Evolutionary conservation across 2,797 vertebrate genomes (phyloP), one percentile per base, ranked within the genome.

Genomic region (Simalia tracyae): DNA sequence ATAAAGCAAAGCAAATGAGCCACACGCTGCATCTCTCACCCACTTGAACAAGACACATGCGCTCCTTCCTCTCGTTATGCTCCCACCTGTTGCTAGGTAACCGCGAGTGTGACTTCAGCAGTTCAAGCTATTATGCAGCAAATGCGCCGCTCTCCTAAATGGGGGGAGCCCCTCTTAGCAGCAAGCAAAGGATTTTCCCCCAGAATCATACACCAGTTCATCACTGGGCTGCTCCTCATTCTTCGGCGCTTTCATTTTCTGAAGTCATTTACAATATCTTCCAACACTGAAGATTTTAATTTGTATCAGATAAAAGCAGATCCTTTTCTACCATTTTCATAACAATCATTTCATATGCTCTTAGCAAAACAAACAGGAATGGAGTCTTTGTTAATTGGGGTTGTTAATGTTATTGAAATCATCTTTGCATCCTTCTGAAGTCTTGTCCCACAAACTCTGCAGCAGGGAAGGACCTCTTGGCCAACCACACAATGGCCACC

Each of bases 21-120:
- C 94, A 91, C 91, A 95, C 94, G 94, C 96, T 96, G 96, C 93
- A 95, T 81, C 76, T 88, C 81, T 93, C 92, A 94, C 92, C 95
- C 95, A 92, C 93, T 76, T 92, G 96, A 95, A 93, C 8, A 92
- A 95, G 95, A 94, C 94, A 92, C 88, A 91, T 96, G 96, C 94
- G 94, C 93, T 94, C 93, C 94, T 93, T 64, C 89, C 94, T 96
- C 95, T 96, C 94, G 88, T 95, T 93, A 61, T 28, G 63, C 95
- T 97, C 94, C 94, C 92, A 97, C 95, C 94, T 95, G 76, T 96
- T 84, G 95, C 95, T 97, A 95, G 94, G 95, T 94, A 96, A 95
- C 94, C 86, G 92, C 93, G n/a, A 92, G 91, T 93, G 89, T 68
- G 50, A 56, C 5, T 15, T 64, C 93, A 94, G 93, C 91, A 92